A percentile compares a stretch with the other conserved stretches of the same genome.
These are phyloP conservation scores for Clarias batrachus DNA, from an alignment of 2,113 vertebrate genomes.

Conservation along the genomic window DNA sequence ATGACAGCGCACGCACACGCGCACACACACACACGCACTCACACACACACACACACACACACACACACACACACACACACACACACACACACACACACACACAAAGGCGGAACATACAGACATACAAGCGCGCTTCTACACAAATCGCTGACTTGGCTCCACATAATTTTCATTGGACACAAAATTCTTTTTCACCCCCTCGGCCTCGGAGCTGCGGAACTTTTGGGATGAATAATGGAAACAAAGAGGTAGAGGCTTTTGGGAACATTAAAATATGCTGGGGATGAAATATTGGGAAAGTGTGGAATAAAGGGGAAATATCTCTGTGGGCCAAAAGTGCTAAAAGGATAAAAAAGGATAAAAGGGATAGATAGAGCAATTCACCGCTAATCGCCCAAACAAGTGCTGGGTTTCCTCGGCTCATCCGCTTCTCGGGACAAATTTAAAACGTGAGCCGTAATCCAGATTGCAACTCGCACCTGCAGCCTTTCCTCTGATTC, in stretches of 20 bases:
- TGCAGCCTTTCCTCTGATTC: conserved; percentile 24
- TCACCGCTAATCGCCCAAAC: neutral
- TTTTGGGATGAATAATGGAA: conserved; percentile 79
- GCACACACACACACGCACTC: conserved; percentile 43
- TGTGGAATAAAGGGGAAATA: conserved; percentile 52
- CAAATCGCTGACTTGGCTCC: conserved; percentile 64
- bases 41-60: conserved; percentile 45
- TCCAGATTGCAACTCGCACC: conserved; percentile 25
- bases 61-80: conserved; percentile 39
- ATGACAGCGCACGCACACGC: conserved; percentile 68
- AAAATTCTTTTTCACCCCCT: conserved; percentile 71
- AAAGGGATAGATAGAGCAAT: neutral
- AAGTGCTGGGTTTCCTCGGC: neutral
- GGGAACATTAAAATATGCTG: conserved; percentile 75
- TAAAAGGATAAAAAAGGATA: conserved; percentile 42
- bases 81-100: conserved; percentile 29
- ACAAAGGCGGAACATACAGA: conserved; percentile 28
- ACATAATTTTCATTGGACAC: conserved; percentile 66
- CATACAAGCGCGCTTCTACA: neutral
- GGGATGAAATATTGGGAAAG: conserved; percentile 65
- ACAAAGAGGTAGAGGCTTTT: conserved; percentile 71
- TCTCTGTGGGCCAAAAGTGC: conserved; percentile 46
- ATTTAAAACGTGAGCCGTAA: conserved; percentile 21
- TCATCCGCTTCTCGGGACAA: conserved; percentile 8
- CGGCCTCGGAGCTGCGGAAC: conserved; percentile 64